phyloP scores from a whole-genome alignment of 2,888 invertebrate species.

The Parnassius mnemosyne region DNA sequence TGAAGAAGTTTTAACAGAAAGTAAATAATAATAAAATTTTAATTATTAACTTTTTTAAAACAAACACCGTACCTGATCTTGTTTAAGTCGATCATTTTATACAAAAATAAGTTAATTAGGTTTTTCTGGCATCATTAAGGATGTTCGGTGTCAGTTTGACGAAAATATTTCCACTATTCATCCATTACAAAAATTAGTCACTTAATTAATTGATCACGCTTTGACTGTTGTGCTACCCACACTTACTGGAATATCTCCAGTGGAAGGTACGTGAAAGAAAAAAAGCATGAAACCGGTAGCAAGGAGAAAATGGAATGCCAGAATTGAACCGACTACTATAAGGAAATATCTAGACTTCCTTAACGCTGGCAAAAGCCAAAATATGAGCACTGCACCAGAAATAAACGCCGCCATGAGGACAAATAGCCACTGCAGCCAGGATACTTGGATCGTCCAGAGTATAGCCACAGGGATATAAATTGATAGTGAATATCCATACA shows the following conservation, averaged over 20 bases:
- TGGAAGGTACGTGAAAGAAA: constrained; percentile 85
- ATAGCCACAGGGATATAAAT: constrained; percentile 97
- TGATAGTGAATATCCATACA: constrained; percentile 97
- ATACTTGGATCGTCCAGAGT: constrained; percentile 92
- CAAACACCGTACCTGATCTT: too few species aligned
- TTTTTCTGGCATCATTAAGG: too few species aligned
- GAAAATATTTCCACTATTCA: not conserved
- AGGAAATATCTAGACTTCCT: constrained; percentile 80
- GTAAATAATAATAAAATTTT: too few species aligned
- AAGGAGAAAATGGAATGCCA: constrained; percentile 88
- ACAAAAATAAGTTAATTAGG: too few species aligned
- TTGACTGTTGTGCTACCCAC: constrained; percentile 35
- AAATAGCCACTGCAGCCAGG: constrained; percentile 93
- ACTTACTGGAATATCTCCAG: constrained; percentile 27
- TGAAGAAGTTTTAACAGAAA: too few species aligned
- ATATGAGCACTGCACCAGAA: constrained; percentile 91
- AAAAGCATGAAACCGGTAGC: constrained; percentile 93
- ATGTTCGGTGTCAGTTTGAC: too few species aligned
- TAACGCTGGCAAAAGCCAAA: constrained; percentile 89
- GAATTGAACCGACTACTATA: constrained; percentile 78
- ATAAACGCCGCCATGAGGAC: constrained; percentile 89
- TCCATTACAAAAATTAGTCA: not conserved
- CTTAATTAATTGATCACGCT: constrained; percentile 24
- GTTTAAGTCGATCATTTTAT: too few species aligned
- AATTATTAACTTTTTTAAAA: too few species aligned